Percentiles rank a stretch among this genome's conserved stretches.
These are phyloP conservation scores for Lasioglossum oenotherae DNA, from an alignment of 2,888 invertebrate genomes.

Conservation along the genomic window DNA sequence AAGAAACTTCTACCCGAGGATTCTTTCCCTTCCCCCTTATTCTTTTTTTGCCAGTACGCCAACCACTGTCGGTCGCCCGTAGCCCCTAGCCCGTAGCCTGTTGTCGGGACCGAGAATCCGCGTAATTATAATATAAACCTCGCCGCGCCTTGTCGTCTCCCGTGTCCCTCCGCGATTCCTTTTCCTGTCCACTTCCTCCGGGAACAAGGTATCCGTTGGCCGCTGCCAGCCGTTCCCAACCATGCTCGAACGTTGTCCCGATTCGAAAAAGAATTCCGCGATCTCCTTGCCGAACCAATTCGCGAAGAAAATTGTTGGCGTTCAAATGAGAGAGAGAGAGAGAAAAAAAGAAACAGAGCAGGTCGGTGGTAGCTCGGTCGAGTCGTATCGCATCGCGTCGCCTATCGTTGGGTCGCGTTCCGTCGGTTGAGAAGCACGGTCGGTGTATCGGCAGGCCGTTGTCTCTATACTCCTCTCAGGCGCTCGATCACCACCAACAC, in stretches of 20 bases:
- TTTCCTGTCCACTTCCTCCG: constrained; percentile 74
- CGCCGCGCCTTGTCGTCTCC: constrained; percentile 75
- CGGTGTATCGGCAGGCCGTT: constrained; percentile 64
- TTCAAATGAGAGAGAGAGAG: not conserved
- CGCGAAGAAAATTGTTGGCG: not conserved
- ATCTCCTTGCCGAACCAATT: not conserved
- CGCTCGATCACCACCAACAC: constrained; percentile 68
- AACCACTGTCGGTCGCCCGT: not conserved
- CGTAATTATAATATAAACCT: constrained; percentile 82
- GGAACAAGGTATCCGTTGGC: constrained; percentile 72
- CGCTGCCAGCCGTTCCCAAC: constrained; percentile 73
- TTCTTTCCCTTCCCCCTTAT: no score
- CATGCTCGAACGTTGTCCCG: not conserved
- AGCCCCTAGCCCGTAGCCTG: not conserved
- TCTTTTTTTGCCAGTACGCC: not conserved
- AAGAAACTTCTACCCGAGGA: not conserved
- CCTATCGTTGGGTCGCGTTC: not conserved
- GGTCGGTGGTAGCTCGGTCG: not conserved
- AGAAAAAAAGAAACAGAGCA: not conserved
- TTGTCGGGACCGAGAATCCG: constrained; percentile 69
- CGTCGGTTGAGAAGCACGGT: constrained; percentile 62
- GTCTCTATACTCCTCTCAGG: constrained; percentile 70
- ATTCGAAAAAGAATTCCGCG: no score
- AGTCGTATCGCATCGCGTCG: not conserved
- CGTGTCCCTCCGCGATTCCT: constrained; percentile 74